A percentile compares a stretch with the other conserved stretches of the same genome.
Conservation (phyloP, 2,888 invertebrate species). For the Drosophila pseudotakahashii region DNA sequence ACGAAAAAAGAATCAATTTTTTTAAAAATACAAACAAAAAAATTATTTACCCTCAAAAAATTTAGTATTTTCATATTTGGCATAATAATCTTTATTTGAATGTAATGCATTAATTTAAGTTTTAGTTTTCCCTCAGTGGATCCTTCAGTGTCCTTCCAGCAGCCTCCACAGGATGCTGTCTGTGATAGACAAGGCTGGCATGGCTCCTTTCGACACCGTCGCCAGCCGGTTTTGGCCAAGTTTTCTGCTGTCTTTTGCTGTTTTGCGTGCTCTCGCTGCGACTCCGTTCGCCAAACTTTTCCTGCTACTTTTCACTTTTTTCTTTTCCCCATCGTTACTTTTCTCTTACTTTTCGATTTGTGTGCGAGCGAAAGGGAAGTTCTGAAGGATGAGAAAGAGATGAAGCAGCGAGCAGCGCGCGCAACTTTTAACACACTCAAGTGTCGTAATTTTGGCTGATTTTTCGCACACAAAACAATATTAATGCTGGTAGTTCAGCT, state of each 20-base stretch:
- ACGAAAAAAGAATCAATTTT: no score
- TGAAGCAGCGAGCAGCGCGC: slow-evolving; percentile 51
- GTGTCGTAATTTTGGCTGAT: slow-evolving; percentile 81
- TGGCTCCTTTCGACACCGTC: slow-evolving; percentile 74
- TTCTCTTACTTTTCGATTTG: slow-evolving; percentile 75
- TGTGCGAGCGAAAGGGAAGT: slow-evolving; percentile 26
- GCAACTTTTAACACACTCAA: slow-evolving; percentile 82
- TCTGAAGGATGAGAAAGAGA: slow-evolving; percentile 15
- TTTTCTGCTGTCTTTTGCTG: slow-evolving; percentile 80
- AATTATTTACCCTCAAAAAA: no score
- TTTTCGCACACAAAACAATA: slow-evolving; percentile 81
- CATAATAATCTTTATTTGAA: no score
- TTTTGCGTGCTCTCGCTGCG: slow-evolving; percentile 68
- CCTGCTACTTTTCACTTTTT: slow-evolving; percentile 75
- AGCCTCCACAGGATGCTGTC: slow-evolving; percentile 19
- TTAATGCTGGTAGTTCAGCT: slow-evolving; percentile 79
- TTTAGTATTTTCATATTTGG: no score
- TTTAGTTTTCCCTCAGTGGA: slow-evolving; percentile 4
- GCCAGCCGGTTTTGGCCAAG: slow-evolving; percentile 55
- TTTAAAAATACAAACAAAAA: no score
- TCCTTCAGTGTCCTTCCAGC: neutral
- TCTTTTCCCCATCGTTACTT: slow-evolving; percentile 38
- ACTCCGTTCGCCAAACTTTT: slow-evolving; percentile 54
- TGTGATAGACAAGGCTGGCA: slow-evolving; percentile 56
- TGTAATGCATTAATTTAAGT: no score